Conservation (phyloP, 2,797 vertebrate genomes). For the Lutjanus campechanus region DNA sequence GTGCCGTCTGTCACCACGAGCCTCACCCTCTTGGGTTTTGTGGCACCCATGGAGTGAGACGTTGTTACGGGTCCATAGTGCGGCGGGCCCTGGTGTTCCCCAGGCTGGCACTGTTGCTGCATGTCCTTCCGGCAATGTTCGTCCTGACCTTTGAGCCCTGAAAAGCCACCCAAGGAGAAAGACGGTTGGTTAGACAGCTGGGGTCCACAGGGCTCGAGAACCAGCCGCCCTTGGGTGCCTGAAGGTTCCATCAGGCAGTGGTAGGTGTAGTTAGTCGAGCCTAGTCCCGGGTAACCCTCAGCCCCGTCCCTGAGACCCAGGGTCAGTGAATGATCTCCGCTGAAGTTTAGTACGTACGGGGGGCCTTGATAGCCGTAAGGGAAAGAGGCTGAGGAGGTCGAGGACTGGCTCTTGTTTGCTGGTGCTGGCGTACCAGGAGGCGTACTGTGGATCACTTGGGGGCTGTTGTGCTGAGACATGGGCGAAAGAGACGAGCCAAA, state of each 20-base stretch:
- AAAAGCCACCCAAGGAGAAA: slow-evolving; percentile 78
- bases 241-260: slow-evolving; percentile 90
- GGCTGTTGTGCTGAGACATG: slow-evolving; percentile 80
- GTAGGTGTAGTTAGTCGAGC: slow-evolving; percentile 87
- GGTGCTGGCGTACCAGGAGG: slow-evolving; percentile 75
- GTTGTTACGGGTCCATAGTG: slow-evolving; percentile 76
- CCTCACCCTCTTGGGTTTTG: slow-evolving; percentile 91
- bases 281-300: slow-evolving; percentile 81
- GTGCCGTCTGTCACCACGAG: slow-evolving; percentile 93
- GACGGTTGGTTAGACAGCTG: slow-evolving; percentile 77
- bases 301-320: slow-evolving; percentile 84
- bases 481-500: slow-evolving; percentile 80
- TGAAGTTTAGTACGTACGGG: slow-evolving; percentile 88
- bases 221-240: slow-evolving; percentile 87
- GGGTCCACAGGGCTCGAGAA: slow-evolving; percentile 86
- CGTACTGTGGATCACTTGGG: slow-evolving; percentile 77
- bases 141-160: slow-evolving; percentile 78
- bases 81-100: slow-evolving; percentile 74
- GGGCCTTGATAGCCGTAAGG: slow-evolving; percentile 81
- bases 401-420: slow-evolving; percentile 77
- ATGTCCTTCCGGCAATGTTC: slow-evolving; percentile 80
- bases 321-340: slow-evolving; percentile 87
- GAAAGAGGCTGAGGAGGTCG: slow-evolving; percentile 72
- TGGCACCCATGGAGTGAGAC: slow-evolving; percentile 82
- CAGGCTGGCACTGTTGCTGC: slow-evolving; percentile 81